A percentile compares a stretch with the other conserved stretches of the same genome.
Evolutionary conservation across 2,888 invertebrate genomes (phyloP).

Genomic region (Thelaira solivaga): DNA sequence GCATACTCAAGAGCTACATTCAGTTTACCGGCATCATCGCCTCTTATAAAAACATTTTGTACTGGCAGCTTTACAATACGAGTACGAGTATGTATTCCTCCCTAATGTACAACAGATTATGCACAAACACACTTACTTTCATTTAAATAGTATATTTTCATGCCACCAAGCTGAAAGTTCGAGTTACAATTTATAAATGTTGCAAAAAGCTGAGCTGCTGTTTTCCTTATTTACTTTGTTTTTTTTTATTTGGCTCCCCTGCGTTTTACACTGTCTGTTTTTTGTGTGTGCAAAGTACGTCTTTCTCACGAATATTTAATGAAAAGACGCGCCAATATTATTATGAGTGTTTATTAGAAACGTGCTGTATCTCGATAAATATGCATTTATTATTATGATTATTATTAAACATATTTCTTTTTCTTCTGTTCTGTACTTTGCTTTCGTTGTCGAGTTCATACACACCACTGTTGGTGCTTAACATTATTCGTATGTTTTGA

Average conservation of each 20-base stretch:
- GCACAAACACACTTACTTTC: neutral
- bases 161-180: constrained; percentile 32
- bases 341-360: constrained; percentile 72
- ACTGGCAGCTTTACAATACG: neutral
- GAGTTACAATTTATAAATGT: constrained; percentile 36
- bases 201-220: constrained; percentile 19
- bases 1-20: constrained; percentile 7
- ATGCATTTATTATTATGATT: constrained; percentile 59
- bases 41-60: constrained; percentile 18
- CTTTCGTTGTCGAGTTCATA: constrained; percentile 5
- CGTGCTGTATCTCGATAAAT: constrained; percentile 76
- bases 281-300: neutral
- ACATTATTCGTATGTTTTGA: constrained; percentile 24
- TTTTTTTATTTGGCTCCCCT: neutral
- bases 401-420: constrained; percentile 44
- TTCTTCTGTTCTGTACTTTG: too few species aligned
- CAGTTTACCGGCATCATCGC: constrained; percentile 34
- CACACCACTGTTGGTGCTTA: constrained; percentile 2
- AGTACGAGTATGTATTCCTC: too few species aligned
- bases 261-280: neutral
- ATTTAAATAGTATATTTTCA: neutral
- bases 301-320: constrained; percentile 25
- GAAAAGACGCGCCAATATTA: constrained; percentile 65
- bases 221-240: neutral
- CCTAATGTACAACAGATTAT: neutral